Evolutionary conservation across 1,140 invertebrate species (phyloP).

Genomic region (Euglossa dilemma): DNA sequence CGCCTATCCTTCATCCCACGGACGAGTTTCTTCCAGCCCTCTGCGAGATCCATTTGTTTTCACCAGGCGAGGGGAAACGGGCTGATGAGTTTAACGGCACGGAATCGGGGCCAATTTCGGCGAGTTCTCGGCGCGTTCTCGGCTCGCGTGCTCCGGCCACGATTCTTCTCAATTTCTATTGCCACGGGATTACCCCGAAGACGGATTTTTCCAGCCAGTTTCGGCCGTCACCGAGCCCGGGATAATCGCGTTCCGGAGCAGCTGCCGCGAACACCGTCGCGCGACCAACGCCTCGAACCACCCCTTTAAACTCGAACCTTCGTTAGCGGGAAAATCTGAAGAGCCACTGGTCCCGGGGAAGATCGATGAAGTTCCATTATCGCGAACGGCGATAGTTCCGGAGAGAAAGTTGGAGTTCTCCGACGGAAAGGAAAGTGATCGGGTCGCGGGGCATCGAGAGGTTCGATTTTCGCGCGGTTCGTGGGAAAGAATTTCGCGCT

Average conservation of each 20-base stretch:
- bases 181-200: conserved; percentile 27
- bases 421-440: no score
- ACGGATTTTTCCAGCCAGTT: not conserved
- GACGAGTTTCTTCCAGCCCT: conserved; percentile 29
- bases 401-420: no score
- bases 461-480: not conserved
- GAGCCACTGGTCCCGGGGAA: no score
- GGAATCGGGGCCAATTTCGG: conserved; percentile 56
- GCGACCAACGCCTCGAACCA: not conserved
- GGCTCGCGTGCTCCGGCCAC: not conserved
- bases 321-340: not conserved
- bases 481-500: not conserved
- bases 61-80: conserved; percentile 27
- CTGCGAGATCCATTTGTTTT: conserved; percentile 52
- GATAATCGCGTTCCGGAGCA: conserved; percentile 16
- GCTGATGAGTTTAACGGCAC: conserved; percentile 39
- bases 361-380: not conserved
- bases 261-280: not conserved
- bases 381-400: not conserved
- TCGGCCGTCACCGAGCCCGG: not conserved
- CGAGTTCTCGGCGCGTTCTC: conserved; percentile 21
- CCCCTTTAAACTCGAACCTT: not conserved
- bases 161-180: conserved; percentile 57
- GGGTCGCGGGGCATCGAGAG: not conserved
- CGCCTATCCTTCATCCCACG: not conserved